These are phyloP conservation scores for Lithophane semibrunnea DNA, from an alignment of 2,888 invertebrate species.

Conservation along the genomic window DNA sequence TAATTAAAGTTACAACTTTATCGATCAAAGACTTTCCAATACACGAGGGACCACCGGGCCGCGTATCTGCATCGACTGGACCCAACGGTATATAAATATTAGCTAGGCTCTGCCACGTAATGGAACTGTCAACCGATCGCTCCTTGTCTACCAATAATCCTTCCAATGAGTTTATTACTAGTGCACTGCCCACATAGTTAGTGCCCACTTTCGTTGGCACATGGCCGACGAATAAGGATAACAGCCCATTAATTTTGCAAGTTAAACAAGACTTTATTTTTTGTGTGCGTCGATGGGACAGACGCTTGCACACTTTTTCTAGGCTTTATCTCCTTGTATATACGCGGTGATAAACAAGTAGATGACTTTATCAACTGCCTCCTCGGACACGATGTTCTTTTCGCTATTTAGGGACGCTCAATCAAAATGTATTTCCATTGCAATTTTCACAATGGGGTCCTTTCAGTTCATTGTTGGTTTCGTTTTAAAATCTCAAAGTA, in stretches of 20 bases:
- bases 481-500: constrained; percentile 82
- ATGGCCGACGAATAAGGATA: constrained; percentile 73
- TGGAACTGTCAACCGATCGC: constrained; percentile 86
- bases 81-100: constrained; percentile 80
- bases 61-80: constrained; percentile 78
- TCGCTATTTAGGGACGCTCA: constrained; percentile 65
- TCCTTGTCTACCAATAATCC: constrained; percentile 83
- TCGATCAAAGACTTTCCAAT: constrained; percentile 86
- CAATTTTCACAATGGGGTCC: constrained; percentile 74
- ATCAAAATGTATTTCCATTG: constrained; percentile 77
- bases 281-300: constrained; percentile 54
- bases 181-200: constrained; percentile 71
- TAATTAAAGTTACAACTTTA: constrained; percentile 90
- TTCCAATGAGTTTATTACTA: constrained; percentile 86
- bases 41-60: constrained; percentile 84
- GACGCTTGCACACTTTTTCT: constrained; percentile 45
- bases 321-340: constrained; percentile 41
- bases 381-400: constrained; percentile 40
- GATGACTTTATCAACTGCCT: constrained; percentile 54
- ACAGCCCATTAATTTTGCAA: constrained; percentile 73
- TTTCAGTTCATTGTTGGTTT: constrained; percentile 76
- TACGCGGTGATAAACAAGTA: constrained; percentile 40
- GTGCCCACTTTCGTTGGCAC: constrained; percentile 70
- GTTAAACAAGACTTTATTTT: constrained; percentile 68
- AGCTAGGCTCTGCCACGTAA: constrained; percentile 80